These are phyloP conservation scores for Tauraco erythrolophus DNA, from an alignment of 2,113 vertebrate species.

Conservation along the genomic window DNA sequence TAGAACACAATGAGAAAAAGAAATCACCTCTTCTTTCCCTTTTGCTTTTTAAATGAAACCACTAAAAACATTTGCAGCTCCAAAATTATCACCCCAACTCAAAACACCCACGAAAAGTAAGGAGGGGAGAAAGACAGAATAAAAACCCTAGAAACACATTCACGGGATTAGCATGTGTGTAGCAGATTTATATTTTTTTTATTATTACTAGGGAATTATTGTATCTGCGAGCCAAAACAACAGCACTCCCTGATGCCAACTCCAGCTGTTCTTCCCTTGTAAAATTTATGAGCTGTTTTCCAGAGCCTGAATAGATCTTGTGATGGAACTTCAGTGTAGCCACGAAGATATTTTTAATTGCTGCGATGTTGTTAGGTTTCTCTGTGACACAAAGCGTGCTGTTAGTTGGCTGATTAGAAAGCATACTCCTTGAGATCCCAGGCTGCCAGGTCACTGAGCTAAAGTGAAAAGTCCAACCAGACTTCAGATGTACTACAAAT, in stretches of 20 bases:
- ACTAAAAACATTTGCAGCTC: background rate
- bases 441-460: background rate
- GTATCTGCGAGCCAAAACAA: conserved; percentile 68
- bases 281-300: conserved; percentile 63
- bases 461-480: background rate
- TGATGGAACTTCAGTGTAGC: background rate
- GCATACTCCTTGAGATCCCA: background rate
- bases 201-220: conserved; percentile 38
- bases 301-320: conserved; percentile 22
- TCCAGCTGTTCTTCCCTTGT: conserved; percentile 67
- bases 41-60: conserved; percentile 5
- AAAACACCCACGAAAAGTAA: background rate
- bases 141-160: background rate
- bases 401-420: background rate
- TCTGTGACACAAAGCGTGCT: background rate
- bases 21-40: background rate
- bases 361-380: background rate
- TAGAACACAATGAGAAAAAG: background rate
- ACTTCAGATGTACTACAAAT: background rate
- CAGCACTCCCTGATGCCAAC: conserved; percentile 39
- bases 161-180: background rate
- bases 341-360: conserved; percentile 9
- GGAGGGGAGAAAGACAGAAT: background rate
- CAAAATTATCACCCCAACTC: background rate
- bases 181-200: background rate